Base-by-base conservation (phyloP, 2,113 vertebrate species). In the Progne subis region DNA sequence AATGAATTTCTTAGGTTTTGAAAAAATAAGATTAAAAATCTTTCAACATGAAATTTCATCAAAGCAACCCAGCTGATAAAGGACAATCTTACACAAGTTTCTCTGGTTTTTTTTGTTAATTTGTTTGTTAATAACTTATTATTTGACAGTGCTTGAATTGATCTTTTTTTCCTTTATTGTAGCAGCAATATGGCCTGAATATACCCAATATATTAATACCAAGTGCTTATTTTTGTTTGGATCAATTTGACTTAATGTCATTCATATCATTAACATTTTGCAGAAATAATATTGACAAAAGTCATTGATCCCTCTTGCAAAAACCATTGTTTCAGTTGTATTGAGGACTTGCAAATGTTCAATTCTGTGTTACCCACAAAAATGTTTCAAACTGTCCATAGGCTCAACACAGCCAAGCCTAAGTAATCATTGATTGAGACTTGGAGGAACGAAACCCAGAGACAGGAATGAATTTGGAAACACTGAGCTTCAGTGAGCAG, bases 241-340 rank as follows among this genome's bases (percentile, higher is more conserved):
- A 98, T 99, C 98, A 98, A 97, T 99, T 97, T 93, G 96, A 90
- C 81, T 97, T 98, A 98, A 99, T 98, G 98, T 97, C 97, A 98
- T 97, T 97, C 95, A 95, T 97, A 97, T 97, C 96, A 97, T 98
- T 98, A 98, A 96, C 97, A 97, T 98, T 98, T 98, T 98, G 94
- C 93, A 97, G 49, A 80, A 97, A 98, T 97, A 98, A 90, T 98
- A 98, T 98, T 61, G 97, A 98, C 95, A 71, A 52, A 95, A 95
- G 72, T 49, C 98, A 99, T 98, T 98, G 98, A 99, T 98, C 90
- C 75, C 19, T 95, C 96, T 95, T 79, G 98, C 94, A 98, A 96
- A 96, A 90, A 41, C 31, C 47, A 88, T 95, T 94, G 79, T 74
- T 86, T 92, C 61, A 37, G 88, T 75, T 94, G 68, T 52, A 29